Evolutionary conservation across 2,888 invertebrate species (phyloP).

Genomic region (Dicycla oo): DNA sequence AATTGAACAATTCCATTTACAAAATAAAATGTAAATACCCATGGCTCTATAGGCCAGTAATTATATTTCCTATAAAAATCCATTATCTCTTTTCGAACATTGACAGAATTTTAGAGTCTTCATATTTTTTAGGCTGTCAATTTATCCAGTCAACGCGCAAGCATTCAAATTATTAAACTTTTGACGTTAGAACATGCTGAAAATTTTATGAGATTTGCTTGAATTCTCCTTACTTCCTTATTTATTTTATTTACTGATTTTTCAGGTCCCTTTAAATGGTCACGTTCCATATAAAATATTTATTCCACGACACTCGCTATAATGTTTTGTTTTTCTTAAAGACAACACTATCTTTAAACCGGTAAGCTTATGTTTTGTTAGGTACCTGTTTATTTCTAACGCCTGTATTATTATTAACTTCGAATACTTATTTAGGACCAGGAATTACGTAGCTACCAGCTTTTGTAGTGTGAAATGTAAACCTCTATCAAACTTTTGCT

Average conservation of each 20-base stretch:
- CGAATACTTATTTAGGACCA: slow-evolving; percentile 60
- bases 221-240: neutral
- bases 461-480: slow-evolving; percentile 60
- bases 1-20: neutral
- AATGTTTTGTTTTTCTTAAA: neutral
- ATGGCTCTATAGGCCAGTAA: neutral
- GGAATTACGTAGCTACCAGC: slow-evolving; percentile 28
- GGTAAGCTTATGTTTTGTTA: slow-evolving; percentile 9
- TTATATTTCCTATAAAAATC: neutral
- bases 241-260: neutral
- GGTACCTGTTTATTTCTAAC: slow-evolving; percentile 10
- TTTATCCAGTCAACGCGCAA: neutral
- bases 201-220: neutral
- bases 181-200: neutral
- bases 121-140: neutral
- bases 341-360: neutral
- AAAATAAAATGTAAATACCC: neutral
- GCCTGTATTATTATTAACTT: slow-evolving; percentile 50
- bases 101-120: neutral
- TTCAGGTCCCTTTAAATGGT: neutral
- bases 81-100: neutral
- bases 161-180: neutral
- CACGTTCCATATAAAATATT: neutral
- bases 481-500: slow-evolving; percentile 60
- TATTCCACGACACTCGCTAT: neutral